Evolutionary conservation across 2,888 invertebrate species (phyloP).

Genomic region (Creontiades dilutus): DNA sequence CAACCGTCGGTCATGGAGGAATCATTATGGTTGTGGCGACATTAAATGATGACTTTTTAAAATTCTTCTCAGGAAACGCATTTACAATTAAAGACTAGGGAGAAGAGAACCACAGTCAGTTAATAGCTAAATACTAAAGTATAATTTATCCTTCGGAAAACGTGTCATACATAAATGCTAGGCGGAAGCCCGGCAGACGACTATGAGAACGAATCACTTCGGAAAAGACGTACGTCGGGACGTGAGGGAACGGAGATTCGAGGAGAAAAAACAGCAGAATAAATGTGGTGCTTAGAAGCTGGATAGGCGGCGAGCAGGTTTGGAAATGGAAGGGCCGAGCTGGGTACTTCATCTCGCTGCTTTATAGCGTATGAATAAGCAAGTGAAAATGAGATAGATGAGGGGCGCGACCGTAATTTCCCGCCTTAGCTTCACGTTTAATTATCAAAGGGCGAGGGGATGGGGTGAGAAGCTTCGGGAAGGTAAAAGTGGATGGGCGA

Average conservation of each 20-base stretch:
- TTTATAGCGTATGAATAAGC: constrained; percentile 60
- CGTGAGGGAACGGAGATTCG: constrained; percentile 45
- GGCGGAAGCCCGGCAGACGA: not conserved
- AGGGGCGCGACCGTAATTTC: constrained; percentile 43
- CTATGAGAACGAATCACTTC: not conserved
- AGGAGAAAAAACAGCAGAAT: constrained; percentile 19
- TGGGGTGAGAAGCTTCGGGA: not conserved
- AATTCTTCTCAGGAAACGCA: too few species aligned
- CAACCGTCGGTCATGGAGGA: too few species aligned
- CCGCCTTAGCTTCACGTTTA: constrained; percentile 57
- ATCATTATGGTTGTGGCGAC: too few species aligned
- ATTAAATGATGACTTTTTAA: too few species aligned
- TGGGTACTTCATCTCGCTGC: constrained; percentile 45
- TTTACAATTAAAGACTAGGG: too few species aligned
- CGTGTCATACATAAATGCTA: too few species aligned
- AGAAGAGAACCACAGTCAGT: too few species aligned
- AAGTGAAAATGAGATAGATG: constrained; percentile 60
- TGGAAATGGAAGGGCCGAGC: constrained; percentile 27
- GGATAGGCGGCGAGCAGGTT: constrained; percentile 16
- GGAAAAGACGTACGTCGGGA: constrained; percentile 27
- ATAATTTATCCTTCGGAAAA: too few species aligned
- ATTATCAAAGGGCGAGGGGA: constrained; percentile 33
- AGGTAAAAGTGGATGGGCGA: constrained; percentile 26
- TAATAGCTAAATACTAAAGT: too few species aligned
- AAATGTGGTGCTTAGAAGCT: constrained; percentile 48